Conservation (phyloP, 2,797 vertebrate genomes). For the Rachycentron canadum region DNA sequence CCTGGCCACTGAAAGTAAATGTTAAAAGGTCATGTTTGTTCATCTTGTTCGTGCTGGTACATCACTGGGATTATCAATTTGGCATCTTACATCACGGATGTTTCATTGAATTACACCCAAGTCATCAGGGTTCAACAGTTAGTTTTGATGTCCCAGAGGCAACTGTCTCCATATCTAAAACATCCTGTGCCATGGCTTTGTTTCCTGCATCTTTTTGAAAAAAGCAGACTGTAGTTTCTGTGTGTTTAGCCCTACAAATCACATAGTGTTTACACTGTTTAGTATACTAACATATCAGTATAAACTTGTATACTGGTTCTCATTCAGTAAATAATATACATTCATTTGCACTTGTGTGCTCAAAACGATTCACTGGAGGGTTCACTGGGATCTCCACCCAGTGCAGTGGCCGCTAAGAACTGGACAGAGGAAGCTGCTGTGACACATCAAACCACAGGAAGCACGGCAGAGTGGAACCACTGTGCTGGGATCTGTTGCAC, state of each 20-base stretch:
- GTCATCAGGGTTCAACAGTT: constrained; percentile 32
- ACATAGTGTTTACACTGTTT: background rate
- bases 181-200: background rate
- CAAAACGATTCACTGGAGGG: background rate
- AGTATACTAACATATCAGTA: too few relatives aligned
- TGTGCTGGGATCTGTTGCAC: constrained; percentile 33
- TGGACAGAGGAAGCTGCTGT: constrained; percentile 36
- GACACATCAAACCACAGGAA: constrained; percentile 55
- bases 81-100: constrained; percentile 52
- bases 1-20: constrained; percentile 52
- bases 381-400: background rate
- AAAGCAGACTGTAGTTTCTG: background rate
- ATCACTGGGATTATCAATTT: constrained; percentile 29
- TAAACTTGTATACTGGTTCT: background rate
- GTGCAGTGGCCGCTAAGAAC: constrained; percentile 2
- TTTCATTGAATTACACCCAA: constrained; percentile 41
- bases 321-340: background rate
- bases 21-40: constrained; percentile 43
- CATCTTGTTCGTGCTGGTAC: constrained; percentile 20
- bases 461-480: constrained; percentile 16
- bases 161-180: constrained; percentile 10
- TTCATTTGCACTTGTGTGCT: background rate
- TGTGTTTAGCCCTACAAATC: background rate
- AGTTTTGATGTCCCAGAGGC: constrained; percentile 15
- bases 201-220: background rate